Percentiles rank a stretch among this genome's conserved stretches.
Conservation (phyloP, 2,113 vertebrate genomes). For the Lophotis ruficrista region DNA sequence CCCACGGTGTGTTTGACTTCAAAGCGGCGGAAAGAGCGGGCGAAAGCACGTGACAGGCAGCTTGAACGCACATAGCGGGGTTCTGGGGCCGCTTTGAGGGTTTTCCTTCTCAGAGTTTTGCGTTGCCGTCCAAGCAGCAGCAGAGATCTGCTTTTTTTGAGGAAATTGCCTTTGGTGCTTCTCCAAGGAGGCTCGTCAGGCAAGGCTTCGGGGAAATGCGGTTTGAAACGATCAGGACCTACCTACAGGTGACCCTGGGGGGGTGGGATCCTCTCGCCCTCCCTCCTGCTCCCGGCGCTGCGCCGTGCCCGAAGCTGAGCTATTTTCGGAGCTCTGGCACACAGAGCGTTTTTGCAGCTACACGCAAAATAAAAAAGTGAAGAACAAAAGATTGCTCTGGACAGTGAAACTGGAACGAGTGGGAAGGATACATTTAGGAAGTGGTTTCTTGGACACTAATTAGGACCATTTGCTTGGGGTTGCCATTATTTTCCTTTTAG, state of each 20-base stretch:
- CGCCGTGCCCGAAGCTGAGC: background rate
- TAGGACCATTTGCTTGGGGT: conserved; percentile 67
- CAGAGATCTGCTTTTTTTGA: background rate
- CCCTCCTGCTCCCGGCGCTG: background rate
- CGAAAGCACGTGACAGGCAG: background rate
- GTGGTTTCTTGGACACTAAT: conserved; percentile 67
- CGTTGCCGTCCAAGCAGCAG: background rate
- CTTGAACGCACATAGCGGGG: background rate
- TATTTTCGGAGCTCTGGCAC: background rate
- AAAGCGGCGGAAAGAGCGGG: background rate
- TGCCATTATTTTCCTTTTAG: conserved; percentile 62
- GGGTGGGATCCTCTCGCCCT: background rate
- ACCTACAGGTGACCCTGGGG: background rate
- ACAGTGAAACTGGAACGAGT: conserved; percentile 51
- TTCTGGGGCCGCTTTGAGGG: background rate
- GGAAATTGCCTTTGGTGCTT: background rate
- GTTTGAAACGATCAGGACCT: background rate
- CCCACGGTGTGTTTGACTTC: background rate
- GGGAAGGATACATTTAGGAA: conserved; percentile 66
- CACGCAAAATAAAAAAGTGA: background rate
- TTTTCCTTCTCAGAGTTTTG: background rate
- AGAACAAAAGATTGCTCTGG: conserved; percentile 48
- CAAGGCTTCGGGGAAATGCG: background rate
- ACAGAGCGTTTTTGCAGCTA: background rate
- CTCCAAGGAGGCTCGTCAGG: background rate